Conservation (phyloP, 30 jellyfish, hydroid and myxozoan species). For the Morbakka virulenta region DNA sequence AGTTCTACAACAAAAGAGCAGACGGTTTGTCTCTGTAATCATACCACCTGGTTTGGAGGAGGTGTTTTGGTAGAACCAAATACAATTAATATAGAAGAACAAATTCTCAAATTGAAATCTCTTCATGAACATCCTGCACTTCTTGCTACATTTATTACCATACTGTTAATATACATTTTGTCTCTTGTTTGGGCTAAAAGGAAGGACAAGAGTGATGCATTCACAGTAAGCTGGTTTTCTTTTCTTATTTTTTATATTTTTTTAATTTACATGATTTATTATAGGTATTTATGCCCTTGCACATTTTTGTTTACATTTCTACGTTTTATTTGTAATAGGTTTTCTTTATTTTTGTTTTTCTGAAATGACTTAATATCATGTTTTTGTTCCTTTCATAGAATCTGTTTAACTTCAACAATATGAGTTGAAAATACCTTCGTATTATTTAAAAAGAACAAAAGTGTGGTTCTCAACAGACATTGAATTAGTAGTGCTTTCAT, state of each 20-base stretch:
- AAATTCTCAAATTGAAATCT: constrained; percentile 31
- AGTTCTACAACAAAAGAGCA: constrained; percentile 12
- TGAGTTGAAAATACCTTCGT: no score
- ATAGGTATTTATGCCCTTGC: no score
- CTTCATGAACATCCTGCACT: constrained; percentile 70
- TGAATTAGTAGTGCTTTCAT: no score
- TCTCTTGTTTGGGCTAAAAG: constrained; percentile 75
- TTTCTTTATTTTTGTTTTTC: not conserved
- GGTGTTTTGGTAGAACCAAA: constrained; percentile 68
- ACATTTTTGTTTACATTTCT: no score
- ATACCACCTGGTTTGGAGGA: constrained; percentile 83
- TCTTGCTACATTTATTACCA: constrained; percentile 67
- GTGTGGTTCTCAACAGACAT: no score
- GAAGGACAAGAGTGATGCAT: constrained; percentile 40
- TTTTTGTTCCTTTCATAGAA: no score
- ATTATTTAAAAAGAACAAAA: no score
- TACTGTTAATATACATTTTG: constrained; percentile 38
- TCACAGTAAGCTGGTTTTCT: constrained; percentile 16
- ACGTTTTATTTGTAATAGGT: no score
- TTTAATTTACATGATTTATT: no score
- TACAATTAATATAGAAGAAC: constrained; percentile 21
- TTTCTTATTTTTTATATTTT: no score
- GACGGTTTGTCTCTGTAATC: constrained; percentile 74
- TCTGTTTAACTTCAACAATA: no score
- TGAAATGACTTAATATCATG: no score